Conservation (phyloP, 2,797 vertebrate genomes). For the Acanthurus leucopareius region DNA sequence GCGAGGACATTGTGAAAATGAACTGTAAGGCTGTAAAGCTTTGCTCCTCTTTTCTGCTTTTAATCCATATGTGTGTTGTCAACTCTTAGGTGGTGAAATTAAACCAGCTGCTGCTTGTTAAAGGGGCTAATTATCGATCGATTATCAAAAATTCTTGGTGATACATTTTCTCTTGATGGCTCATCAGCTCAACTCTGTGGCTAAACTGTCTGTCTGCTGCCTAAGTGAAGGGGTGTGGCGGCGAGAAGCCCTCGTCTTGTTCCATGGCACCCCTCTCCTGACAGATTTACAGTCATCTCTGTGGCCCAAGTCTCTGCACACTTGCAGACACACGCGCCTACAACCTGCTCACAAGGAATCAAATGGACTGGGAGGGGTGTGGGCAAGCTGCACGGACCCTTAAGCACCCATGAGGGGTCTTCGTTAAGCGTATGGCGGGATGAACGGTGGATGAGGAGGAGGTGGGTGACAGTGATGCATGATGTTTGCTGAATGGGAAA, state of each 20-base stretch:
- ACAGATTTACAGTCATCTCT: constrained; percentile 69
- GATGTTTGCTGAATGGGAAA: constrained; percentile 76
- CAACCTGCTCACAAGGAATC: constrained; percentile 38
- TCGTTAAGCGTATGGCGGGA: constrained; percentile 44
- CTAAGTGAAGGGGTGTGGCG: constrained; percentile 57
- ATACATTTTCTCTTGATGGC: background rate
- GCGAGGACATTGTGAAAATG: background rate
- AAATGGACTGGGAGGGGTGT: constrained; percentile 19
- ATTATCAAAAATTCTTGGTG: background rate
- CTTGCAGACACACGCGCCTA: constrained; percentile 42
- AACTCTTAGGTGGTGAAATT: background rate
- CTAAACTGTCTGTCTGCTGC: constrained; percentile 40
- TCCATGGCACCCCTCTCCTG: constrained; percentile 43
- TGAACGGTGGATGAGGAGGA: constrained; percentile 55
- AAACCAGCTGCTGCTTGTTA: background rate
- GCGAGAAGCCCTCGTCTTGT: constrained; percentile 27
- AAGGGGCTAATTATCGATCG: background rate
- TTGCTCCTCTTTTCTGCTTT: background rate
- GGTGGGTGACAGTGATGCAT: constrained; percentile 81
- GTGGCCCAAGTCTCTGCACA: constrained; percentile 48
- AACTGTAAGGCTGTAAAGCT: background rate
- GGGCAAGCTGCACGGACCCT: constrained; percentile 34
- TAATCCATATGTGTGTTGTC: background rate
- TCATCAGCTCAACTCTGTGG: background rate
- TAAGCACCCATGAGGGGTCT: constrained; percentile 42